Base-by-base conservation (phyloP, 2,797 vertebrate species). In the Amblyopsis hoosieri region DNA sequence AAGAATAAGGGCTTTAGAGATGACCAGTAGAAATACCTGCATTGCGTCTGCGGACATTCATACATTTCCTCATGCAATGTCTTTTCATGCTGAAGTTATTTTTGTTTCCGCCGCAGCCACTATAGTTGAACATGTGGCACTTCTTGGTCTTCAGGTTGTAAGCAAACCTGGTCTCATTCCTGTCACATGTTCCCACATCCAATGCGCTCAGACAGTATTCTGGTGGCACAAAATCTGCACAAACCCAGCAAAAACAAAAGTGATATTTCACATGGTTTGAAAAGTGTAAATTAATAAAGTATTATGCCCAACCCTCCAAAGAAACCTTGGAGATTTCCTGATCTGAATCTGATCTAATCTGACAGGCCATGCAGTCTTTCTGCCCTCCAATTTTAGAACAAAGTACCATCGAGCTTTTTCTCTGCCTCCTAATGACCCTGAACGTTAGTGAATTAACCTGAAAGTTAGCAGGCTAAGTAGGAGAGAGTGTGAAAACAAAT, bases 101-200 rank as follows among this genome's bases (percentile, higher is more conserved):
- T 69, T 87, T 79, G 65, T 97, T 98, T 12, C 96, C 96, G 6
- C 94, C 95, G 3, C 96, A 98, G 66, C 96, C 96, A 0, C 86
- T 95, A 89, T 95, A 98, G 8, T 1, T 48, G 67, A 98, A 98
- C 0, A 58, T 0, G 1, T 17, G 87, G 61, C 97, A 98, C 64
- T 80, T 91, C 57, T 77, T 88, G 62, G 19, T 87, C 0, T 23
- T 59, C 1, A 85, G 64, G 77, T 92, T 90, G 78, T 84, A 97
- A 45, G 89, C 93, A 75, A 84, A 98, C 63, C 95, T 92, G 37
- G 17, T 88, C 49, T 87, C 83, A 0, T 47, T 62, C 1, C 86
- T 85, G 5, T 74, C 64, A 70, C 97, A 97, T 0, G 90, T 49
- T 1, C 96, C 96, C 59, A 47, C 78, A 5, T 94, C 91, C 68